Conservation (phyloP, 1,140 invertebrate genomes). For the Platyscapa corneri region DNA sequence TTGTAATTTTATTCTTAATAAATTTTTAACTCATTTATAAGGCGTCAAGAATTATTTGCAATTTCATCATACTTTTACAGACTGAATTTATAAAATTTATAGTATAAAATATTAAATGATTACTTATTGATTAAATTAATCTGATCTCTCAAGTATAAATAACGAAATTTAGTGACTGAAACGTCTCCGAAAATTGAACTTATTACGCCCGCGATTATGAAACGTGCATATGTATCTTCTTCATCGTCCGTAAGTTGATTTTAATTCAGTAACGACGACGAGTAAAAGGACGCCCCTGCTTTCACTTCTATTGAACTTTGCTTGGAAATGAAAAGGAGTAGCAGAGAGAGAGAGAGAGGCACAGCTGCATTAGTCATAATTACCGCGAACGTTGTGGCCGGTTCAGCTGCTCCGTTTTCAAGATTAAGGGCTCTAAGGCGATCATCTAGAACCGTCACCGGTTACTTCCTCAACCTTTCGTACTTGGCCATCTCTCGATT, state of each 20-base stretch:
- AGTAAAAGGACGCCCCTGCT: background rate
- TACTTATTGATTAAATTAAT: background rate
- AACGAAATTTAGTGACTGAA: background rate
- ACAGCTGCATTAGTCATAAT: conserved; percentile 51
- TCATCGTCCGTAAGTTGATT: background rate
- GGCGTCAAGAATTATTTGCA: too few relatives aligned
- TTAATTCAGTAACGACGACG: background rate
- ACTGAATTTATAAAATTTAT: background rate
- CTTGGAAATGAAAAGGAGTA: background rate
- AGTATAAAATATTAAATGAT: background rate
- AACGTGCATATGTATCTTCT: background rate
- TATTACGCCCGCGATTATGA: too few relatives aligned
- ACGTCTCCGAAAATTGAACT: background rate
- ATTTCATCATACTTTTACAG: too few relatives aligned
- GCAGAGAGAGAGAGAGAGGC: background rate
- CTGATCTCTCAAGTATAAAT: background rate
- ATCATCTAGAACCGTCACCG: conserved; percentile 35
- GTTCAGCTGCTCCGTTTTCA: conserved; percentile 33
- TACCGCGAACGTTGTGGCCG: conserved; percentile 23
- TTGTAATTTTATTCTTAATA: too few relatives aligned
- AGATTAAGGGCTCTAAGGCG: conserved; percentile 48
- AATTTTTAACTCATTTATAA: too few relatives aligned
- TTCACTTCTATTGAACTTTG: conserved; percentile 12
- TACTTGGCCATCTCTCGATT: conserved; percentile 18
- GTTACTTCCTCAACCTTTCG: conserved; percentile 5